Base-by-base conservation (phyloP, 1,140 invertebrate species). In the Drosophila arizonae region DNA sequence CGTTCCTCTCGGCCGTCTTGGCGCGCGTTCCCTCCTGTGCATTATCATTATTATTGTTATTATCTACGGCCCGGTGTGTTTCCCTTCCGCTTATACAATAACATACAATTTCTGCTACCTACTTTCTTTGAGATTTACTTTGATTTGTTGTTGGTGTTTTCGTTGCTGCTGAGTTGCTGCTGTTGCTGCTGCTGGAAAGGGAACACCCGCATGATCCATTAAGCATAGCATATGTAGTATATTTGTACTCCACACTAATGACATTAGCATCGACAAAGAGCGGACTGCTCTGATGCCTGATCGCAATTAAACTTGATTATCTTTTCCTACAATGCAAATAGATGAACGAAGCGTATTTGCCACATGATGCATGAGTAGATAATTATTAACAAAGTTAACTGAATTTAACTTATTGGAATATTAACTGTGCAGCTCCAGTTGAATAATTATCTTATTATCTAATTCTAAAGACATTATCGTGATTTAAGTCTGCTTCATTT, bases 51-150 rank as follows among this genome's bases (percentile, higher is more conserved):
- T 86, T 72, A 79, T 84, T 84, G 70, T 87, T 89, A 88, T 88
- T 88, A 84, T 88, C 84, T 71, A 87, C 84, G 84, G 84, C 84
- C 84, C 85, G 84, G 84, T 88, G 84, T 88, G 80, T 79, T 79
- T 80, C 67, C 57, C 69, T 76, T 72, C 73, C 66, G 55, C 74
- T 84, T 88, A 88, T 78, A 88, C 85, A 88, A 88, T 88, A 88
- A 88, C 84, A 84, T 88, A 74, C 82, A 88, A 88, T 88, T 88
- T 88, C 76, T 71, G 66, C 79, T 89, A 89, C 78, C 81, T 68
- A 72, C 77, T 77, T 69, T 69, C 78, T 64, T 52, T 73, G 64
- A 66, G 62, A 74, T 79, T 77, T 61, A 67, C 72, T 57, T 72
- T 70, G 84, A 79, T 79, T 84, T 81, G 60, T 26, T 70, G 43